Percentiles rank a stretch among this genome's conserved stretches.
Evolutionary conservation across 2,113 vertebrate genomes (phyloP).

Genomic region (Acrocephalus arundinaceus): DNA sequence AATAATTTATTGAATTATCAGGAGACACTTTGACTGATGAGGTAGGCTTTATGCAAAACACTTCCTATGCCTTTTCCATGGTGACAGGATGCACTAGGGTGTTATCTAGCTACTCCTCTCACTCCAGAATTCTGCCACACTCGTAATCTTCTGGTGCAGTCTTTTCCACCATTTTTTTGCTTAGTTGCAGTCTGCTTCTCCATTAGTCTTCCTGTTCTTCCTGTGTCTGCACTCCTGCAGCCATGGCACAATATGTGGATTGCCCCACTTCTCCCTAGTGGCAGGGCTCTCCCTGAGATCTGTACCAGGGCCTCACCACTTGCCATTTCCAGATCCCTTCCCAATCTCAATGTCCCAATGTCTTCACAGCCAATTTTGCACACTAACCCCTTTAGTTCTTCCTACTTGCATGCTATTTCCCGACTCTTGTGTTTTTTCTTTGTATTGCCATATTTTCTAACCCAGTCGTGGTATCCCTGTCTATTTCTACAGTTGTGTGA

Average conservation of each 20-base stretch:
- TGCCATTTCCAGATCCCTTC: neutral
- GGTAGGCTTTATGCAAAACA: neutral
- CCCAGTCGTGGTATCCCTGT: neutral
- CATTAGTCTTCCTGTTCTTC: neutral
- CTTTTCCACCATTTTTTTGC: neutral
- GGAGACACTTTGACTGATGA: neutral
- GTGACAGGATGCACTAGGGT: neutral
- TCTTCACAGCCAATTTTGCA: neutral
- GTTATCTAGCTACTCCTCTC: neutral
- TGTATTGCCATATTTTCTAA: neutral
- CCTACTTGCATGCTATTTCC: neutral
- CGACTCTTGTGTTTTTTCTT: neutral
- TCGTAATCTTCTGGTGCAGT: neutral
- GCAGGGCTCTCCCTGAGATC: neutral
- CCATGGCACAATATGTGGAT: accelerated
- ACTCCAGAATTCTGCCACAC: neutral
- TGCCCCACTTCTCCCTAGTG: neutral
- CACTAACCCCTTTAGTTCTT: neutral
- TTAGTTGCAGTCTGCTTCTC: neutral
- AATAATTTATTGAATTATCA: neutral
- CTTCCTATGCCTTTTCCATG: neutral
- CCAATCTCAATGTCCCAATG: neutral
- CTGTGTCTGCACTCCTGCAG: neutral
- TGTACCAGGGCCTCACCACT: neutral
- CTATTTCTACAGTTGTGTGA: neutral